These are phyloP conservation scores for Tachuris rubrigastra DNA, from an alignment of 2,113 vertebrate species.

Conservation along the genomic window DNA sequence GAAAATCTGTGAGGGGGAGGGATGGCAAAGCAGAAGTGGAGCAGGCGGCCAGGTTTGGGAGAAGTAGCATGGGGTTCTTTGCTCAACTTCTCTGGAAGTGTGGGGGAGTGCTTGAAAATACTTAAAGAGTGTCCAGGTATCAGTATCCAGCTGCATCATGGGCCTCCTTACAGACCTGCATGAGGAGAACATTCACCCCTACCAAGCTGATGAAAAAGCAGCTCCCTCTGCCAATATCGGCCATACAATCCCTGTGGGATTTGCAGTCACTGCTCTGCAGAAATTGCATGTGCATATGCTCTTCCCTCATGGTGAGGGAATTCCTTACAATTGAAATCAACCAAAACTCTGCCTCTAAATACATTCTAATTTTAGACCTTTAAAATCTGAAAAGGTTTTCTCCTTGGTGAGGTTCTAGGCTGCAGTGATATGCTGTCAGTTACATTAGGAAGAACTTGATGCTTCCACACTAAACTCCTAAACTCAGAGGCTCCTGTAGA, in stretches of 20 bases:
- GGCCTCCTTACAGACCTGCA: background rate
- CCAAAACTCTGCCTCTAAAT: background rate
- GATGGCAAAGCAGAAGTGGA: accelerated
- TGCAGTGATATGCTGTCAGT: background rate
- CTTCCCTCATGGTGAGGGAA: background rate
- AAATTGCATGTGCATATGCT: background rate
- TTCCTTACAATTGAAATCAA: background rate
- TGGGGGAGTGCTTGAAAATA: background rate
- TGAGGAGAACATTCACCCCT: background rate
- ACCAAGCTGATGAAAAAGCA: background rate
- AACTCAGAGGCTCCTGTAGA: background rate
- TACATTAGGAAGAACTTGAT: background rate
- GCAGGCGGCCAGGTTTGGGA: background rate
- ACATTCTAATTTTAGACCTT: background rate
- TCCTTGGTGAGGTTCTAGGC: background rate
- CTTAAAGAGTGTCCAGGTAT: background rate
- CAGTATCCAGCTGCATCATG: background rate
- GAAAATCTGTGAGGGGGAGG: background rate
- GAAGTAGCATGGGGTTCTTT: background rate
- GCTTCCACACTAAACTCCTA: background rate
- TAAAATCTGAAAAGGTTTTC: background rate
- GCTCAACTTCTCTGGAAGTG: background rate
- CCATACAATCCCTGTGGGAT: background rate
- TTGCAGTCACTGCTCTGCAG: background rate
- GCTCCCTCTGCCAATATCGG: background rate